A percentile compares a stretch with the other conserved stretches of the same genome.
Evolutionary conservation across 1,140 invertebrate genomes (phyloP).

Genomic region (Hyles vespertilio): DNA sequence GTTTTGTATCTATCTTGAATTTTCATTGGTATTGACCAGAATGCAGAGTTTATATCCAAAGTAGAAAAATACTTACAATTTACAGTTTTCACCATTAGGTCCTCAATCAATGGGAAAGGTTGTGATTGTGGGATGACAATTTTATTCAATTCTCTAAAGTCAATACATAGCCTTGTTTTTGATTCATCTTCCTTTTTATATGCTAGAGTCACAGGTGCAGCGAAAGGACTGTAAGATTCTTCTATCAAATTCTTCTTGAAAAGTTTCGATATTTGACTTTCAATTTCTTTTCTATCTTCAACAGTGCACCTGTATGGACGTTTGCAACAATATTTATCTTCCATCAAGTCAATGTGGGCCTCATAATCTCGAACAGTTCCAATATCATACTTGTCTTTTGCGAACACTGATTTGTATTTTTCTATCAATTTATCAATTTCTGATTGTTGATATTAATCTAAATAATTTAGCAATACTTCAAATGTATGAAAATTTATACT

Average conservation of each 20-base stretch:
- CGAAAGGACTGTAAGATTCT: conserved; percentile 15
- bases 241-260: not conserved
- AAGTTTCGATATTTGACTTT: conserved; percentile 16
- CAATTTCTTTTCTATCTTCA: conserved; percentile 18
- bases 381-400: conserved; percentile 13
- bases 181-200: conserved; percentile 17
- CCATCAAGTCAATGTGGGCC: conserved; percentile 9
- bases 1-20: conserved; percentile 13
- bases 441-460: conserved; percentile 5
- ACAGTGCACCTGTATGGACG: conserved; percentile 15
- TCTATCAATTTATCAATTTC: conserved; percentile 12
- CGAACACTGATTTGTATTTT: conserved; percentile 10
- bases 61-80: conserved; percentile 17
- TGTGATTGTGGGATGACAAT: no score
- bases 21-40: conserved; percentile 13
- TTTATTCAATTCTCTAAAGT: no score
- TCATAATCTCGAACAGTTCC: conserved; percentile 10
- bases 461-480: conserved; percentile 2
- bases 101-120: no score
- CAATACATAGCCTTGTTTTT: conserved; percentile 18
- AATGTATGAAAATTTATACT: conserved; percentile 2
- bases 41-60: conserved; percentile 19
- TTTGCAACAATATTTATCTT: conserved; percentile 17
- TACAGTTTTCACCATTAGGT: not conserved
- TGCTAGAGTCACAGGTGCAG: conserved; percentile 1